A percentile compares a stretch with the other conserved stretches of the same genome.
Evolutionary conservation across 2,113 vertebrate genomes (phyloP).

Genomic region (Lepus europaeus): DNA sequence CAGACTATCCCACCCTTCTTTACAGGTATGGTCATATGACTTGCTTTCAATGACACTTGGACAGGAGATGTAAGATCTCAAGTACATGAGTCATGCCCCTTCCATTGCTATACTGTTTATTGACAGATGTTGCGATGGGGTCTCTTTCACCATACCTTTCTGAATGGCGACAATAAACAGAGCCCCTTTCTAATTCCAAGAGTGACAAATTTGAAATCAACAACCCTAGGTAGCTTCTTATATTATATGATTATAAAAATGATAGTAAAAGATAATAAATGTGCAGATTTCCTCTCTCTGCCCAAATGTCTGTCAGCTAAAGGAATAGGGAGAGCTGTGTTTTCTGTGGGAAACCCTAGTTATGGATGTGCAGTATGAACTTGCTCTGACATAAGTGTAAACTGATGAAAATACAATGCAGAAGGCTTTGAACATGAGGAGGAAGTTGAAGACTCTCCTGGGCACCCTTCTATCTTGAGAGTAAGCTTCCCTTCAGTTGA

Average conservation of each 20-base stretch:
- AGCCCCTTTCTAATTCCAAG: background rate
- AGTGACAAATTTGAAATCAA: background rate
- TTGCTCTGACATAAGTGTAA: background rate
- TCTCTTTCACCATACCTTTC: background rate
- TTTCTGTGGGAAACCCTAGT: background rate
- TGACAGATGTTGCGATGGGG: background rate
- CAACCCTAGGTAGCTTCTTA: background rate
- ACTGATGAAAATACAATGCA: background rate
- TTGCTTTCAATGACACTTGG: background rate
- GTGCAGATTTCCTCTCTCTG: background rate
- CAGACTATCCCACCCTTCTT: background rate
- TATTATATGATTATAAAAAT: background rate
- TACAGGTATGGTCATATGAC: background rate
- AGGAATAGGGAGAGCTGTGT: background rate
- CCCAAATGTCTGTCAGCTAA: background rate
- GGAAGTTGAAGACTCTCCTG: background rate
- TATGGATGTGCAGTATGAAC: background rate
- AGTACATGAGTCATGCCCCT: background rate
- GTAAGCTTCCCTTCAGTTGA: background rate
- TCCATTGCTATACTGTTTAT: background rate
- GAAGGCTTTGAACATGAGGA: background rate
- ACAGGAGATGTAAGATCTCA: background rate
- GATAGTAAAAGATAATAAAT: background rate
- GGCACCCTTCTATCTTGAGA: background rate
- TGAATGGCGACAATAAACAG: background rate